Conservation (phyloP, 2,888 invertebrate genomes). For the Plemyria rubiginata region DNA sequence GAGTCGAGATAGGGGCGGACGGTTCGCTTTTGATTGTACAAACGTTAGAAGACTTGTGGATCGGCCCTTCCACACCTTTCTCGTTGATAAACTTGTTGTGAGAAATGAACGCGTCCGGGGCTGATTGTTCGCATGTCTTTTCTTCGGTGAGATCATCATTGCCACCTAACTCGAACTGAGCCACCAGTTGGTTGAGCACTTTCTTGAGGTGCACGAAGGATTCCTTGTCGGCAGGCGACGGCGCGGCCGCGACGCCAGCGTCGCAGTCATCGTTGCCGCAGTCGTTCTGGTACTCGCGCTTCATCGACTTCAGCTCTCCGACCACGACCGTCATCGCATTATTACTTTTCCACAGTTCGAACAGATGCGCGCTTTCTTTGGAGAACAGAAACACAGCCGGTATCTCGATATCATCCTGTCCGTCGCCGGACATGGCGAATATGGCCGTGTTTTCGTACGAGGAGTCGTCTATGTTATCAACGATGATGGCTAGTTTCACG, state of each 20-base stretch:
- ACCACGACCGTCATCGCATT: conserved; percentile 83
- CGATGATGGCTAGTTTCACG: conserved; percentile 93
- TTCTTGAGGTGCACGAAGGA: conserved; percentile 75
- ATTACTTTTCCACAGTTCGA: conserved; percentile 83
- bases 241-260: conserved; percentile 39
- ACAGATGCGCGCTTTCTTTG: conserved; percentile 89
- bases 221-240: conserved; percentile 56
- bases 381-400: conserved; percentile 96
- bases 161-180: conserved; percentile 70
- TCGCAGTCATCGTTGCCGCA: conserved; percentile 63
- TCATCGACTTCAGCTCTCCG: conserved; percentile 75
- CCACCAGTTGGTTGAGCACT: conserved; percentile 70
- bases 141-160: conserved; percentile 55
- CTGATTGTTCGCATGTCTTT: conserved; percentile 42
- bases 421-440: conserved; percentile 99
- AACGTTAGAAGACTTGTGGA: conserved; percentile 23
- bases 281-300: conserved; percentile 52
- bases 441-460: conserved; percentile 91
- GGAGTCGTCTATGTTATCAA: conserved; percentile 92
- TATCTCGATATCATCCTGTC: conserved; percentile 92
- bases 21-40: conserved; percentile 30
- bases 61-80: conserved; percentile 33
- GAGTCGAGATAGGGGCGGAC: conserved; percentile 11
- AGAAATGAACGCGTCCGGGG: conserved; percentile 41
- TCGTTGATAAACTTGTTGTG: conserved; percentile 49